Base-by-base conservation (phyloP, 2,797 vertebrate genomes). In the Cossypha niveicapilla region DNA sequence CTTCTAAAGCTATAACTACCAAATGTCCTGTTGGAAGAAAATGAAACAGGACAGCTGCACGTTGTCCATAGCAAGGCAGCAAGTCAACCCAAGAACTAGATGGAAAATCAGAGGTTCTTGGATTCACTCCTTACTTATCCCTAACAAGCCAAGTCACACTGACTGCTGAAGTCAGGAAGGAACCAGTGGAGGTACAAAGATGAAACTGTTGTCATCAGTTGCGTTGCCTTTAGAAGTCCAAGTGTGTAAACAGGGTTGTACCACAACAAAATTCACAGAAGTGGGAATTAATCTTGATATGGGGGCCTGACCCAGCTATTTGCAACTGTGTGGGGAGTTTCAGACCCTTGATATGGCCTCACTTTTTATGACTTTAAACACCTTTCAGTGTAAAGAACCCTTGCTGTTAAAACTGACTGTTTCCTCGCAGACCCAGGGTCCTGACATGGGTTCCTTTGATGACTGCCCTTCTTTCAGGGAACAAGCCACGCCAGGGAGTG, bases 401-500 rank as follows among this genome's bases (percentile, higher is more conserved):
- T 60, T 42, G 44, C 30, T 68, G 48, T 74, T 94, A 51, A 47
- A 88, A 56, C 5, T 39, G 62, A 30, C 61, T 51, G 57, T 19
- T 56, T 84, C 67, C 65, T 74, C 4, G 4, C 56, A 84, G 41
- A 39, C 37, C 24, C 15, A 18, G 7, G 28, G 61, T 63, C 58
- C 65, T 63, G 42, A 65, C 54, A 60, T 4, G 1, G 4, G 23
- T 21, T 58, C 32, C 72, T 94, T 81, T 91, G 77, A 82, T 47
- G 47, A 30, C 10, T 82, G 73, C 56, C 51, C 45, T 51, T 63
- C 57, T 62, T 35, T 58, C 62, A 76, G 44, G 4, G 74, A 90
- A 54, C 28, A 35, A 44, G 53, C 22, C 66, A 70, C 74, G 91
- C 68, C 89, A 88, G n/a, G 45, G 34, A 77, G n/a, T 30, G 60